phyloP scores from a whole-genome alignment of 2,797 vertebrate species.

The Spatula versicolor region DNA sequence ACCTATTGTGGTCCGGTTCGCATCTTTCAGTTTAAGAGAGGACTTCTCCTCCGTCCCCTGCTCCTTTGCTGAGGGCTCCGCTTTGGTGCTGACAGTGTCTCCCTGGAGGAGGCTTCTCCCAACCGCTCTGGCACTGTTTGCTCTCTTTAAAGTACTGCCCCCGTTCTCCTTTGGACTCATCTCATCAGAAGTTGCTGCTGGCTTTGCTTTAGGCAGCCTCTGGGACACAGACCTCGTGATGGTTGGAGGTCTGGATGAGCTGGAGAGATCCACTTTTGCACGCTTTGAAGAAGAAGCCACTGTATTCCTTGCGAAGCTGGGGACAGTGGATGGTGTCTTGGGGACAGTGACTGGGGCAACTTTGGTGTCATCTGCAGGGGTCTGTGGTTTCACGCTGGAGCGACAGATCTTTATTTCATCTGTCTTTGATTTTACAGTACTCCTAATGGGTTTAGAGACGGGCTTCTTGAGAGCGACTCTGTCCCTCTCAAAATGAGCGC shows the following conservation, averaged over 20 bases:
- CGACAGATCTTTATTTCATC: conserved; percentile 92
- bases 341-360: conserved; percentile 54
- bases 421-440: conserved; percentile 79
- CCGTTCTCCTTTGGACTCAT: conserved; percentile 70
- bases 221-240: conserved; percentile 80
- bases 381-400: conserved; percentile 60
- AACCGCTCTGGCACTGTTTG: conserved; percentile 82
- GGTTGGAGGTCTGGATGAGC: conserved; percentile 76
- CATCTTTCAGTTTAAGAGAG: conserved; percentile 78
- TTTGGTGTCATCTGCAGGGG: conserved; percentile 73
- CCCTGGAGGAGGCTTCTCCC: conserved; percentile 75
- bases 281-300: conserved; percentile 89
- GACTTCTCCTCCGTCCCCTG: conserved; percentile 83
- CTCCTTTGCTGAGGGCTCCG: conserved; percentile 71
- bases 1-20: conserved; percentile 68
- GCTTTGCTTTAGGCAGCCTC: conserved; percentile 76
- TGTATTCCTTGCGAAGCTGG: conserved; percentile 92
- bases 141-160: conserved; percentile 78
- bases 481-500: conserved; percentile 82
- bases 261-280: conserved; percentile 83
- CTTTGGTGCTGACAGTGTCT: conserved; percentile 71
- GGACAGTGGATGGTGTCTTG: conserved; percentile 76
- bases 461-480: conserved; percentile 85
- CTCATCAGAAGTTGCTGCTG: conserved; percentile 55
- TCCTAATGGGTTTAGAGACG: conserved; percentile 88